phyloP scores from a whole-genome alignment of 2,797 vertebrate genomes.

The Chrysocyon brachyurus region DNA sequence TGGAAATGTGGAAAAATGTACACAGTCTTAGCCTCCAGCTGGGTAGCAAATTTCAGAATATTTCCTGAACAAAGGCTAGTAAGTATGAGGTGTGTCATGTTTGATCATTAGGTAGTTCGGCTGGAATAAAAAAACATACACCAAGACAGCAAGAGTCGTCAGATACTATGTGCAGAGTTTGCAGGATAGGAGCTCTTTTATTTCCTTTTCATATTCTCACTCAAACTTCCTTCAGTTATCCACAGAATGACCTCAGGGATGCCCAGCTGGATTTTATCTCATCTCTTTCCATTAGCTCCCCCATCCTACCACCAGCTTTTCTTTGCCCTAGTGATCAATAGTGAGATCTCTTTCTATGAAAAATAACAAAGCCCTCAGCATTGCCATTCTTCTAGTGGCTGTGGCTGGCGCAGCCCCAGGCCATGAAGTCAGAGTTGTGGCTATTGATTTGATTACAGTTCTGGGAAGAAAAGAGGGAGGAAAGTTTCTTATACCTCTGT shows the following conservation, averaged over 20 bases:
- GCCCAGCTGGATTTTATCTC: conserved; percentile 81
- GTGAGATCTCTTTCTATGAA: conserved; percentile 79
- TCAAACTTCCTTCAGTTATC: conserved; percentile 73
- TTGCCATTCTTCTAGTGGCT: conserved; percentile 74
- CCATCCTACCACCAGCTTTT: conserved; percentile 78
- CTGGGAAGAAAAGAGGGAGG: conserved; percentile 4
- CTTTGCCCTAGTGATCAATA: conserved; percentile 82
- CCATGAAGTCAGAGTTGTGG: conserved; percentile 76
- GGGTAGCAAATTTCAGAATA: conserved; percentile 80
- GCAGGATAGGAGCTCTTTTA: conserved; percentile 70
- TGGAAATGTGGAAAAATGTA: conserved; percentile 69
- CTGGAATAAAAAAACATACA: conserved; percentile 69
- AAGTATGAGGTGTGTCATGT: conserved; percentile 73
- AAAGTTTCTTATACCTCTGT: conserved; percentile 46
- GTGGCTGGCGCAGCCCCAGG: conserved; percentile 64
- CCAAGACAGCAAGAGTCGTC: conserved; percentile 58
- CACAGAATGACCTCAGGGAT: conserved; percentile 79
- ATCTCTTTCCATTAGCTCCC: conserved; percentile 80
- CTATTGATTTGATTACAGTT: conserved; percentile 81
- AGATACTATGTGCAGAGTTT: conserved; percentile 65
- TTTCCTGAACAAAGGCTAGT: conserved; percentile 78
- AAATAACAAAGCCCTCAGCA: conserved; percentile 80
- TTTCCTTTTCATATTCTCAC: conserved; percentile 74
- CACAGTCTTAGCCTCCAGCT: conserved; percentile 78
- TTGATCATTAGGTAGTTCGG: conserved; percentile 79